phyloP scores from a whole-genome alignment of 2,113 vertebrate species.

The Poeciliopsis prolifica region DNA sequence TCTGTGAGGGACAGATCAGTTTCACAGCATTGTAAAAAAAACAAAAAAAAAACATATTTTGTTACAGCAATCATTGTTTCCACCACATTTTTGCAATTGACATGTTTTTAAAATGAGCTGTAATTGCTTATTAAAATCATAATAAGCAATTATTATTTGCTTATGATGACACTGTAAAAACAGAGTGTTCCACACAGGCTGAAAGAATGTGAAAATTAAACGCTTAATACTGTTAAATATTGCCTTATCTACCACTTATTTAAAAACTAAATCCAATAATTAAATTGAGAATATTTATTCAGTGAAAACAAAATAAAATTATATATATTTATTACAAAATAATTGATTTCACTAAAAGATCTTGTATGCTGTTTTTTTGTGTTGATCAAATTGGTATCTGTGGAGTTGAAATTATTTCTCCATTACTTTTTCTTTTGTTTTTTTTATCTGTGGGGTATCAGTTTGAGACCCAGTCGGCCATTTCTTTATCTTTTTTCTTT shows the following conservation, averaged over 20 bases:
- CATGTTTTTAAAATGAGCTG: slow-evolving; percentile 39
- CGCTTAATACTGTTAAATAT: no score
- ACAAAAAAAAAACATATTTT: not conserved
- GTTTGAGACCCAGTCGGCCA: not conserved
- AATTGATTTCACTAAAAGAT: not conserved
- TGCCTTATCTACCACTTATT: not conserved
- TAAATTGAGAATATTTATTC: not conserved
- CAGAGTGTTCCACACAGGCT: not conserved
- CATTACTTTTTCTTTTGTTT: not conserved
- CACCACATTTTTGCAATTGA: slow-evolving; percentile 4
- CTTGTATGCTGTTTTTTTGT: not conserved
- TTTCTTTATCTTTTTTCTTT: no score
- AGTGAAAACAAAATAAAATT: not conserved
- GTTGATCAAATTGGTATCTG: not conserved
- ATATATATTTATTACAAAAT: not conserved
- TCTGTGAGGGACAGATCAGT: not conserved
- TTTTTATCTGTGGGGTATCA: not conserved
- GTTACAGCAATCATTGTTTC: not conserved
- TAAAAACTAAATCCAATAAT: not conserved
- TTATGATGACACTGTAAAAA: no score
- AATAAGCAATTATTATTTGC: no score
- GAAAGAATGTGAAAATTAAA: no score
- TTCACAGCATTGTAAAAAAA: not conserved
- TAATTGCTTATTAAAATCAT: slow-evolving; percentile 2
- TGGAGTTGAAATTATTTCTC: not conserved